phyloP scores from a whole-genome alignment of 1,140 invertebrate species.

The Monochamus saltuarius region DNA sequence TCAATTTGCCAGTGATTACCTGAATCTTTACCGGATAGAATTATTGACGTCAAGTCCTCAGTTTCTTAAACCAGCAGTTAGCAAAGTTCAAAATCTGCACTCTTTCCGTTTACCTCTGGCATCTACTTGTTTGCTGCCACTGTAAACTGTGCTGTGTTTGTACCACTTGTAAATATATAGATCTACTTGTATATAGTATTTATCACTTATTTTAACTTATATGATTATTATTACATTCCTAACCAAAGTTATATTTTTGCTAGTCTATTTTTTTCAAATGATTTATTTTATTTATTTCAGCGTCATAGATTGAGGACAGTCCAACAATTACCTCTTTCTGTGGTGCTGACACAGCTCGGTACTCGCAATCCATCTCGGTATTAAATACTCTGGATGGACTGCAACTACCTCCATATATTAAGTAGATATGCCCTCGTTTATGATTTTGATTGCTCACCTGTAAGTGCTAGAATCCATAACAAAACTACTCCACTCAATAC shows the following conservation, averaged over 20 bases:
- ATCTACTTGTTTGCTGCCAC: constrained; percentile 40
- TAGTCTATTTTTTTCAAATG: constrained; percentile 29
- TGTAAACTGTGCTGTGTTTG: constrained; percentile 48
- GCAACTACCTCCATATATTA: constrained; percentile 33
- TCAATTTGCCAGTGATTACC: constrained; percentile 46
- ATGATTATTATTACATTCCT: constrained; percentile 32
- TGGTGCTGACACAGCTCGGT: not conserved
- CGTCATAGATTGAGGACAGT: not conserved
- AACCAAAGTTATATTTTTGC: constrained; percentile 49
- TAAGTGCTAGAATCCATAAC: no score
- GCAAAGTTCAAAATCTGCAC: constrained; percentile 51
- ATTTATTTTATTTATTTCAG: not conserved
- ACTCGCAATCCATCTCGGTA: constrained; percentile 19
- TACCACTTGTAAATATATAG: constrained; percentile 39
- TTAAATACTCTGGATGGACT: constrained; percentile 21
- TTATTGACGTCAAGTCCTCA: constrained; percentile 45
- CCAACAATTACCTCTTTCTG: constrained; percentile 1
- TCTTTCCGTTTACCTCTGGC: constrained; percentile 39
- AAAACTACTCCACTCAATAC: no score
- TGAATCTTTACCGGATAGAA: constrained; percentile 47
- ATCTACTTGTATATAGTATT: constrained; percentile 44
- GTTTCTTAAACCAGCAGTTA: constrained; percentile 47
- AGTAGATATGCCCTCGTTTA: constrained; percentile 47
- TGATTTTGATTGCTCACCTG: not conserved
- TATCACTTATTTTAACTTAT: constrained; percentile 38